Percentiles rank a stretch among this genome's conserved stretches.
Conservation (phyloP, 2,888 invertebrate species). For the Teleiodes luculella region DNA sequence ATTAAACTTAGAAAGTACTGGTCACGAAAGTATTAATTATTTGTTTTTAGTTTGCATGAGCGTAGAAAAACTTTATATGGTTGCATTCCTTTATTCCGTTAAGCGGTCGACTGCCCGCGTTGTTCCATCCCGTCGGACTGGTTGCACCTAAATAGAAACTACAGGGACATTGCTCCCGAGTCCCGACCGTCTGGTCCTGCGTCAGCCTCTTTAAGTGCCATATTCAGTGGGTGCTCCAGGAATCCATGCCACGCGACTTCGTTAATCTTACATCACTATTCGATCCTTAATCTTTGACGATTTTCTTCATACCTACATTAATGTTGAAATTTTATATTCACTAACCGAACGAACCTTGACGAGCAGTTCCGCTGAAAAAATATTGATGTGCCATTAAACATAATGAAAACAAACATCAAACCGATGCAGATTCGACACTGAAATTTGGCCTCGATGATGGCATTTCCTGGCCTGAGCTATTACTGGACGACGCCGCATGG, state of each 20-base stretch:
- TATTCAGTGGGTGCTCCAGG: not conserved
- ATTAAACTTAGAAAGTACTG: slow-evolving; percentile 35
- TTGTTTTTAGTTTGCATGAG: slow-evolving; percentile 18
- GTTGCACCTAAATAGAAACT: slow-evolving; percentile 78
- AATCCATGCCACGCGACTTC: not conserved
- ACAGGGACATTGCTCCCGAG: slow-evolving; percentile 75
- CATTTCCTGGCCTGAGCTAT: slow-evolving; percentile 32
- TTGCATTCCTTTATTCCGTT: slow-evolving; percentile 66
- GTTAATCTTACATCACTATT: not conserved
- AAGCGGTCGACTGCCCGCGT: slow-evolving; percentile 66
- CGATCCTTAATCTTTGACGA: too few relatives aligned
- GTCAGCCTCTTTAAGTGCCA: slow-evolving; percentile 51
- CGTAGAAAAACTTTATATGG: slow-evolving; percentile 38
- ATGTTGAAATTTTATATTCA: not conserved
- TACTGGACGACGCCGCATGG: not conserved
- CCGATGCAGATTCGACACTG: slow-evolving; percentile 32
- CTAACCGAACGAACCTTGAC: slow-evolving; percentile 17
- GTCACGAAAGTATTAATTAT: slow-evolving; percentile 14
- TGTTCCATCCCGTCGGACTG: slow-evolving; percentile 68
- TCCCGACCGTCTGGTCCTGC: slow-evolving; percentile 68
- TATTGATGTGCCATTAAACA: slow-evolving; percentile 25
- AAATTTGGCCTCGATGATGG: slow-evolving; percentile 43
- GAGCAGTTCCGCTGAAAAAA: slow-evolving; percentile 20
- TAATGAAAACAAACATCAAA: slow-evolving; percentile 28
- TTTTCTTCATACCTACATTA: too few relatives aligned